phyloP scores from a whole-genome alignment of 2,113 vertebrate species.

The Irena cyanogastra region DNA sequence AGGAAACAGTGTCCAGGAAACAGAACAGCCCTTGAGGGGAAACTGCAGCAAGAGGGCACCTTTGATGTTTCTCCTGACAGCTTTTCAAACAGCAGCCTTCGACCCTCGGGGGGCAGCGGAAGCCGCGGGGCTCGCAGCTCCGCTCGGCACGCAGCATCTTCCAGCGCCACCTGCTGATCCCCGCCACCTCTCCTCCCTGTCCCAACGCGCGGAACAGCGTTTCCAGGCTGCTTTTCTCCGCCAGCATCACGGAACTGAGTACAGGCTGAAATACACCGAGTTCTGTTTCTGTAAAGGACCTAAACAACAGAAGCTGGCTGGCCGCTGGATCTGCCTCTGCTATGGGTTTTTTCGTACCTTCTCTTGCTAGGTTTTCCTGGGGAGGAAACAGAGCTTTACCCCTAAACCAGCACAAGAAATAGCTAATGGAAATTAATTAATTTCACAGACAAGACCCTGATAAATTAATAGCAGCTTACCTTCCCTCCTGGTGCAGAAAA shows the following conservation, averaged over 20 bases:
- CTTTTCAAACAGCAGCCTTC: neutral
- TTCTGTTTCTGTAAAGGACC: neutral
- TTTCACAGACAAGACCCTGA: neutral
- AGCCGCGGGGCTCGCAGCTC: fast-evolving
- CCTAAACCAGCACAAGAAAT: neutral
- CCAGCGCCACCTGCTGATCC: conserved; percentile 28
- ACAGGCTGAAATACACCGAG: neutral
- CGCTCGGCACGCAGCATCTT: neutral
- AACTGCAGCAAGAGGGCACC: neutral
- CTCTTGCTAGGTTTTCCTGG: neutral
- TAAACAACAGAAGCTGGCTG: neutral
- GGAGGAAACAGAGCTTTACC: neutral
- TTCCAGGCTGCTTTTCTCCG: neutral
- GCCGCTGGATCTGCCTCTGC: neutral
- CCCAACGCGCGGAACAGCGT: fast-evolving
- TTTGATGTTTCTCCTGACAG: neutral
- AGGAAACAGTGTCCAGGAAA: neutral
- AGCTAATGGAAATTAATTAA: neutral
- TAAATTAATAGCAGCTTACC: neutral
- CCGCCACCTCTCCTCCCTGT: neutral
- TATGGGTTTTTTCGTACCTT: neutral
- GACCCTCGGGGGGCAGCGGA: neutral
- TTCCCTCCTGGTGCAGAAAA: neutral
- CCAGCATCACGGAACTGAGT: neutral
- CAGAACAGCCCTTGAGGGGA: neutral